Evolutionary conservation across 2,888 invertebrate genomes (phyloP), one percentile per base, ranked within the genome.

Genomic region (Myopa tessellatipennis): DNA sequence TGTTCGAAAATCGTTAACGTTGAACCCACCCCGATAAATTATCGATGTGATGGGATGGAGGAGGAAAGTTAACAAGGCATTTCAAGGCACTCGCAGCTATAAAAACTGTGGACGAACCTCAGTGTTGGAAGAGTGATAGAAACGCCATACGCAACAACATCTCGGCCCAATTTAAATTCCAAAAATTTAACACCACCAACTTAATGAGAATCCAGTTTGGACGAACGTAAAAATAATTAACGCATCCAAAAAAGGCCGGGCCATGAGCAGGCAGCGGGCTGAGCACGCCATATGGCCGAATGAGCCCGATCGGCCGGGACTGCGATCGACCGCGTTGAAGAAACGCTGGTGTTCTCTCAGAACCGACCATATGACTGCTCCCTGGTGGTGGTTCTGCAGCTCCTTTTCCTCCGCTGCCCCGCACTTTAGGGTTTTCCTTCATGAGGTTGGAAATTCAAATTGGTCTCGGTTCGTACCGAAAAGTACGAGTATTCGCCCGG

Each of bases 381-480:
- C 78, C 79, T 78, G 70, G 77, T 75, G 77, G 74, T 72, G 50
- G 65, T 45, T 14, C 61, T 60, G 55, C 50, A 7, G 63, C 45
- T 61, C 74, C 10, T 50, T n/a, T 58, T 77, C 67, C 74, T 72
- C 78, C 52, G 58, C 78, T 78, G 72, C 61, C 74, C 55, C 60
- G 69, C 45, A n/a, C 8, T 8, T 74, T 76, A 68, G 34, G 50
- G 63, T 76, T 40, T 40, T 52, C 76, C 70, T 67, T 45, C 74
- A 74, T 67, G 74, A 74, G 38, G 67, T 74, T 78, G 65, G 26
- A 67, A 61, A 76, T 78, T 61, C 45, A 82, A 84, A 85, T 84
- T 84, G 83, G 85, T 85, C 80, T 84, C 83, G 82, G 83, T 83
- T 83, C 40, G 8, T 40, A 84, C 83, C 74, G 72, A 16, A 61